Evolutionary conservation across 2,113 vertebrate species (phyloP), one percentile per base, ranked within the genome.

Genomic region (Chaetura pelagica): DNA sequence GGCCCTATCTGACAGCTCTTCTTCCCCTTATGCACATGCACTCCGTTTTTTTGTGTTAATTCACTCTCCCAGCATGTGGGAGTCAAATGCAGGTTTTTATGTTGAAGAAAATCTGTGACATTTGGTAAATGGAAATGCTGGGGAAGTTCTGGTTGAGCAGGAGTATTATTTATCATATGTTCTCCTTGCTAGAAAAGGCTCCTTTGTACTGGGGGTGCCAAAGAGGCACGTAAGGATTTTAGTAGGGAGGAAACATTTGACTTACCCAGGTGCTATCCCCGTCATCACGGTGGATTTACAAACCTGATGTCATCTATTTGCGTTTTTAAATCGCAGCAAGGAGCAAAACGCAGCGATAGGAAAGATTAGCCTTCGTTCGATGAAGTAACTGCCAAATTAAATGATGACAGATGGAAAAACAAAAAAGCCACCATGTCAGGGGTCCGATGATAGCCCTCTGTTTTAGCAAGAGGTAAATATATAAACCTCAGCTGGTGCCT

Each of bases 351-450:
- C 42, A 40, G 91, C 8, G 85, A 89, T 87, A 80, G 2, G 24
- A 95, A 93, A 89, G 58, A 87, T 92, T 85, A 84, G 63, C 77
- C 74, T 91, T 95, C 88, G 77, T 93, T 93, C 72, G 14, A 73
- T 6, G 10, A 91, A 92, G 91, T 46, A 67, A 84, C 88, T 57
- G 93, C 57, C 79, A 89, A 87, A 80, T 96, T 92, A 97, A 96
- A 96, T 7, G 66, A 83, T 93, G 94, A 96, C 90, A 95, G 93
- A 96, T 93, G 88, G 92, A 84, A 73, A 83, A 89, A 52, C 55
- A 84, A 85, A 96, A 10, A 83, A 72, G 90, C 40, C 75, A 35
- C 15, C 4, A 93, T 93, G 94, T 87, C 89, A 75, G 68, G 63
- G 73, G 85, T 85, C 84, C 13, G 38, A 40, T 64, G 81, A 40